Evolutionary conservation across 2,888 invertebrate species (phyloP), one percentile per base, ranked within the genome.

Genomic region (Odontothrips loti): DNA sequence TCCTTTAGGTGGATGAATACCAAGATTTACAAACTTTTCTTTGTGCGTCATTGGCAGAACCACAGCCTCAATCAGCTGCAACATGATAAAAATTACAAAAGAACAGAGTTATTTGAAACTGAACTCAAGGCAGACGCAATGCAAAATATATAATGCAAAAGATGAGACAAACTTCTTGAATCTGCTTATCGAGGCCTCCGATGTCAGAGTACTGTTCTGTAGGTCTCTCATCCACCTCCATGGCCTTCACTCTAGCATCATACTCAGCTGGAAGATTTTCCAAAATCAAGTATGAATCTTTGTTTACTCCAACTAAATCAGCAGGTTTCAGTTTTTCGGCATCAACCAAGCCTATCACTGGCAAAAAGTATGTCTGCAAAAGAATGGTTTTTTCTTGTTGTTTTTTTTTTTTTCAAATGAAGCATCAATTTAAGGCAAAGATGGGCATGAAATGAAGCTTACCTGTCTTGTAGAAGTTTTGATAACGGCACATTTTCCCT

Each of bases 401-500:
- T n/a, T n/a, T n/a, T n/a, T 11, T 48, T 48, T 48, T 48, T 48
- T 48, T 48, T 9, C 12, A 23, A 75, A 11, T 43, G 3, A 43
- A 43, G 34, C 34, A 58, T 0, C 4, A 58, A 58, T 0, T 6
- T 17, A 58, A n/a, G n/a, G 17, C 58, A 58, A 58, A n/a, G n/a
- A 58, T 58, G 20, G 10, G 15, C n/a, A 58, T 15, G 15, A 58
- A 58, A 20, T 11, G 17, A 17, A 75, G 27, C 27, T 81, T 84
- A 90, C 90, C 87, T 91, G 91, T 84, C 99, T 91, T 0, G 99
- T 99, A 0, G 99, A 99, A 0, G 99, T 99, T 88, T 99, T 99
- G 84, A 99, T 99, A 29, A 99, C 99, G 1, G 99, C 99, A 89
- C 99, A 99, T 90, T 99, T 99, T 80, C 99, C 99, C 88, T 99